Evolutionary conservation across 2,888 invertebrate species (phyloP), one percentile per base, ranked within the genome.

Genomic region (Polymixis flavicincta): DNA sequence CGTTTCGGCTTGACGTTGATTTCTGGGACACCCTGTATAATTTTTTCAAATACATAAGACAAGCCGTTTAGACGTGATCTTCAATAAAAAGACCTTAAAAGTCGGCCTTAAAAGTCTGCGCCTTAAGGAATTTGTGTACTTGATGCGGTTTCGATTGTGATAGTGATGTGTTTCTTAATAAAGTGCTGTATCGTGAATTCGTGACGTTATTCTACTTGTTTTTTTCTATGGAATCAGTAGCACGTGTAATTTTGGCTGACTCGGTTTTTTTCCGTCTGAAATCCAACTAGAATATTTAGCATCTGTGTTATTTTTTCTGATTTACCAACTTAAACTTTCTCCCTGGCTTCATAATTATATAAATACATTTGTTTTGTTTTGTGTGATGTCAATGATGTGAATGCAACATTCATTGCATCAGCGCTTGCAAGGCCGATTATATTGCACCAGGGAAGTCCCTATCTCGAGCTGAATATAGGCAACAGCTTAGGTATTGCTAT

Each of bases 381-480:
- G 9, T 54, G 14, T 37, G 32, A n/a, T 52, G 48, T 9, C 25
- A 45, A 32, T 79, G 70, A 67, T 73, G 59, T 65, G 19, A 37
- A 54, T 64, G 45, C 61, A 60, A 57, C 13, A 13, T 6, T 28
- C 6, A 48, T 83, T 83, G 79, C 71, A 67, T 79, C 80, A 75
- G 66, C 32, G 7, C 37, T 60, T 71, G 1, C 28, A 32, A 13
- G 7, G 14, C 11, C 6, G 17, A 25, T 32, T 32, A 14, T 22
- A n/a, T 32, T 60, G 48, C 17, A 14, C n/a, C 22, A 0, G 80
- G 54, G 42, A 73, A 55, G 50, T 59, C 63, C 72, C 52, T 25
- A 42, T 45, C 22, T 63, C 32, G 6, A 42, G 17, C 7, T 25
- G 32, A n/a, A 50, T 9, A 66, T 14, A 32, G 22, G 2, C 6